Conservation (phyloP, 1,140 invertebrate genomes). For the Sitophilus oryzae region DNA sequence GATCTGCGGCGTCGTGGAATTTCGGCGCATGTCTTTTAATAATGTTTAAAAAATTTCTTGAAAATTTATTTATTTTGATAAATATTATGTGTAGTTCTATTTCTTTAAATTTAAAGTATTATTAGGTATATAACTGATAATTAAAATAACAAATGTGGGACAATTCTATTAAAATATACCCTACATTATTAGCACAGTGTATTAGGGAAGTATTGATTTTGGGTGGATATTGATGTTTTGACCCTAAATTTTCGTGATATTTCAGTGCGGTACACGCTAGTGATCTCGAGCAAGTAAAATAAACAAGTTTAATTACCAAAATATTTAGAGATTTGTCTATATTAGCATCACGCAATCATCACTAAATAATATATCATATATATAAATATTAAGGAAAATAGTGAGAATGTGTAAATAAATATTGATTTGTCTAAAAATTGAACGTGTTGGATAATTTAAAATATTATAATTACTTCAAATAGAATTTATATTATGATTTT, state of each 20-base stretch:
- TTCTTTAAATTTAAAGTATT: constrained; percentile 7
- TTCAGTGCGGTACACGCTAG: constrained; percentile 2
- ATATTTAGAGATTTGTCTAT: neutral
- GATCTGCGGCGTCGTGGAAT: constrained; percentile 32
- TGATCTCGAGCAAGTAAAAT: constrained; percentile 6
- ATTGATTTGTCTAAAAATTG: constrained; percentile 18
- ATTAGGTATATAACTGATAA: constrained; percentile 1
- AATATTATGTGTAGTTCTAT: neutral
- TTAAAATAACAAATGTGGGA: constrained; percentile 1
- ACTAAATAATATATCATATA: constrained; percentile 2
- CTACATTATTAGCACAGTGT: constrained; percentile 24
- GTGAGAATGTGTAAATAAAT: constrained; percentile 13
- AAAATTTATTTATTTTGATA: constrained; percentile 18
- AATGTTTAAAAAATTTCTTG: constrained; percentile 12
- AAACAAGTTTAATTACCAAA: neutral
- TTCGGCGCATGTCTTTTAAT: constrained; percentile 29
- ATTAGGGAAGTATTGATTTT: constrained; percentile 37
- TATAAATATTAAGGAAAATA: neutral
- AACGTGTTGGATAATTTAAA: constrained; percentile 18
- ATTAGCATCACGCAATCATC: neutral
- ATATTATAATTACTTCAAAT: constrained; percentile 2
- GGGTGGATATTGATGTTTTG: constrained; percentile 31
- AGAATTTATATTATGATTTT: neutral
- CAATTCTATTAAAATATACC: neutral
- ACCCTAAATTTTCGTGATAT: constrained; percentile 12